Evolutionary conservation across 53 echinoderm and acorn worm species (phyloP).

Genomic region (Paracentrotus lividus): DNA sequence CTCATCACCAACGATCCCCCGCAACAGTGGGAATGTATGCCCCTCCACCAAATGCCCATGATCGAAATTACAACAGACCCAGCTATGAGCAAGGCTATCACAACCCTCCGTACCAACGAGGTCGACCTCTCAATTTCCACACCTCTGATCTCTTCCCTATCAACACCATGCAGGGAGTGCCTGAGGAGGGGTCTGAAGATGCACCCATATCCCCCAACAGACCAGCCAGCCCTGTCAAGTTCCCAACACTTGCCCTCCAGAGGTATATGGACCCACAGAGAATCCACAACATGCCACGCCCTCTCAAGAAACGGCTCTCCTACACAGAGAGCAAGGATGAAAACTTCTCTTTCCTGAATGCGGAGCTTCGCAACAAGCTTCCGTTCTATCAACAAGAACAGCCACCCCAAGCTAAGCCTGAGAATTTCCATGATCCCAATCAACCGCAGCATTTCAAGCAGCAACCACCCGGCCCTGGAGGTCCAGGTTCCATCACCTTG

Average conservation of each 20-base stretch:
- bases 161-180: conserved; percentile 47
- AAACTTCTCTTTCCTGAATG: conserved; percentile 86
- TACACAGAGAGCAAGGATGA: conserved; percentile 95
- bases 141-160: conserved; percentile 77
- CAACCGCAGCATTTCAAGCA: conserved; percentile 21
- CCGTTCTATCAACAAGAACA: conserved; percentile 49
- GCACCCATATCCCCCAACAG: conserved; percentile 80
- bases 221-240: conserved; percentile 87
- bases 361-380: conserved; percentile 75
- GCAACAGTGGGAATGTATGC: conserved; percentile 91
- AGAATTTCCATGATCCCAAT: conserved; percentile 36
- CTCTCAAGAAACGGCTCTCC: conserved; percentile 92
- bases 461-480: conserved; percentile 55
- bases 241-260: conserved; percentile 80
- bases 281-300: conserved; percentile 96
- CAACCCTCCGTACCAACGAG: conserved; percentile 52
- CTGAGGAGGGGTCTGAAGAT: conserved; percentile 81
- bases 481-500: background rate
- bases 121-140: conserved; percentile 68
- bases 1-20: conserved; percentile 84
- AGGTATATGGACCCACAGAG: conserved; percentile 87
- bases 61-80: conserved; percentile 83
- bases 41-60: conserved; percentile 76
- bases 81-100: conserved; percentile 72
- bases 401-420: conserved; percentile 43